Conservation (phyloP, 1,140 invertebrate genomes). For the Whitmania pigra region DNA sequence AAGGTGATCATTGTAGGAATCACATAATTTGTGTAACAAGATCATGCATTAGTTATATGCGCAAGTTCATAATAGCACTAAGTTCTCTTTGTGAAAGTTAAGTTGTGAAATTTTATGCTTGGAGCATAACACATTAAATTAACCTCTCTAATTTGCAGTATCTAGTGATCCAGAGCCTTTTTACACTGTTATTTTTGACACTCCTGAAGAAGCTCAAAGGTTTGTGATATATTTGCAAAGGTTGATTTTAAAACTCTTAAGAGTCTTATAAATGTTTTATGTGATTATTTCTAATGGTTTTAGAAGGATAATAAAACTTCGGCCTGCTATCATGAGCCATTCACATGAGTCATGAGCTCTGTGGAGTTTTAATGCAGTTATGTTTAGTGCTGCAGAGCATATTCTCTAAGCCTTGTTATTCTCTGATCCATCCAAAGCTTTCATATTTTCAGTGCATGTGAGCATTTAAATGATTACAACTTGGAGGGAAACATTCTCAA, state of each 20-base stretch:
- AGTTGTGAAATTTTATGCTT: no score
- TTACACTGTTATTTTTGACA: slow-evolving; percentile 63
- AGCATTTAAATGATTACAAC: slow-evolving; percentile 66
- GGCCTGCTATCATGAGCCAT: no score
- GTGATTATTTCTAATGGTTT: no score
- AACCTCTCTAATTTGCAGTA: neutral
- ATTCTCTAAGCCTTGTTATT: neutral
- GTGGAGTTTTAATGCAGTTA: neutral
- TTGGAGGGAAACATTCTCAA: slow-evolving; percentile 66
- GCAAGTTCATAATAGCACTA: no score
- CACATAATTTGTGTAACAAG: no score
- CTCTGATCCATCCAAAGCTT: neutral
- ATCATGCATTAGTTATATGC: no score
- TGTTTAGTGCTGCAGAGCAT: neutral
- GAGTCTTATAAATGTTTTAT: no score
- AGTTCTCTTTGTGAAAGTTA: no score
- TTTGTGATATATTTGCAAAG: slow-evolving; percentile 33
- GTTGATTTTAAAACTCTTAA: no score
- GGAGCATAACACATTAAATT: no score
- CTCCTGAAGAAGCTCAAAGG: slow-evolving; percentile 72
- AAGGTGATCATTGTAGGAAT: slow-evolving; percentile 29
- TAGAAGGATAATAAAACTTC: no score
- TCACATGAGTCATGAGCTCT: no score
- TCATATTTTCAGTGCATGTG: slow-evolving; percentile 57
- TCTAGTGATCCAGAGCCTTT: slow-evolving; percentile 1